phyloP scores from a whole-genome alignment of 2,888 invertebrate genomes.

The Ophion costatus region DNA sequence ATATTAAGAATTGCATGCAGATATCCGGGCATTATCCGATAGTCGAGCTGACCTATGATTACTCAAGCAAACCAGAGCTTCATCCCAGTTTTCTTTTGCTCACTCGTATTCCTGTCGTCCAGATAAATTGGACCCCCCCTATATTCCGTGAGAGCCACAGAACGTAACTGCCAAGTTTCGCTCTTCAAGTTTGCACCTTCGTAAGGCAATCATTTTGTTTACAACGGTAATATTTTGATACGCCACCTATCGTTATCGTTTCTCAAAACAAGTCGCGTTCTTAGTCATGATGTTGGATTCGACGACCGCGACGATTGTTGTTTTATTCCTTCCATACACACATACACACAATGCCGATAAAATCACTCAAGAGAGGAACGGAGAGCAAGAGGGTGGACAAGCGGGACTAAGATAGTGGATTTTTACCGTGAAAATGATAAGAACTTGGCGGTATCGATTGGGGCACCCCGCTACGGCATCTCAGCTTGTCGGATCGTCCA shows the following conservation, averaged over 20 bases:
- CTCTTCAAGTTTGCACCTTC: not conserved
- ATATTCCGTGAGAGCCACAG: not conserved
- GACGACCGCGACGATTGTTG: not conserved
- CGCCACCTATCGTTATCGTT: not conserved
- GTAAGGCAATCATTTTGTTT: not conserved
- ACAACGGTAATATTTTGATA: not conserved
- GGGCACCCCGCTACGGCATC: not conserved
- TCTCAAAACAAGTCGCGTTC: not conserved
- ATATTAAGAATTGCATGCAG: not conserved
- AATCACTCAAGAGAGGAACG: not conserved
- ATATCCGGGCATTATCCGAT: not conserved
- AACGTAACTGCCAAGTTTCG: not conserved
- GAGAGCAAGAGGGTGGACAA: not conserved
- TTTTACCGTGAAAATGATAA: not conserved
- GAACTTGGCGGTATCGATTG: constrained; percentile 12
- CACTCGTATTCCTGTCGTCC: not conserved
- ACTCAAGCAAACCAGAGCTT: not conserved
- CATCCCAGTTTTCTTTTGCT: not conserved
- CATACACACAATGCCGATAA: not conserved
- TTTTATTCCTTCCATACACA: not conserved
- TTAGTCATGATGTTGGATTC: not conserved
- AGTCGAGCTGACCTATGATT: not conserved
- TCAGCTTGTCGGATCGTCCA: constrained; percentile 1
- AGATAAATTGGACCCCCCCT: not conserved
- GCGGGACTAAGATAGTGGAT: constrained; percentile 1